Conservation (phyloP, 2,888 invertebrate genomes). For the Xanthorhoe spadicearia region DNA sequence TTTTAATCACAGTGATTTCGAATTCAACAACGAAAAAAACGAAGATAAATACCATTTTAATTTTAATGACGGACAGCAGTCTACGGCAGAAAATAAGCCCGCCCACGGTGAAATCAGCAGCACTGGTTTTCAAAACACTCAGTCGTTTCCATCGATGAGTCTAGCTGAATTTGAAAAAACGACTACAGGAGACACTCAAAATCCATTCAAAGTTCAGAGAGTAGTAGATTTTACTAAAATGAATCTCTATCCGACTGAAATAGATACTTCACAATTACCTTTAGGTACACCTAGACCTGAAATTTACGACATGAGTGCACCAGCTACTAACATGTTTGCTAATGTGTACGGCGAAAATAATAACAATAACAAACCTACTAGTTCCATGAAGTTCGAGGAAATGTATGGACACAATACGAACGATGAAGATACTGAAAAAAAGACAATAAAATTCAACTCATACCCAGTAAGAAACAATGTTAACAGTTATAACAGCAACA, state of each 20-base stretch:
- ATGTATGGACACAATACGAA: conserved; percentile 51
- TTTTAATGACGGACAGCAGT: conserved; percentile 49
- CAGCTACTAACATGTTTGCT: conserved; percentile 49
- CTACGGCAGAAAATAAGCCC: conserved; percentile 55
- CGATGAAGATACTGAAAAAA: conserved; percentile 53
- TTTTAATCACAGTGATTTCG: conserved; percentile 61
- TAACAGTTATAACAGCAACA: conserved; percentile 26
- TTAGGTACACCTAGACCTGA: conserved; percentile 52
- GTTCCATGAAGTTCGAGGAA: conserved; percentile 48
- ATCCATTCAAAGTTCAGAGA: conserved; percentile 64
- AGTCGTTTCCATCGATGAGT: conserved; percentile 54
- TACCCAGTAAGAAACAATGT: conserved; percentile 38
- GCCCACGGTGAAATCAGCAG: conserved; percentile 52
- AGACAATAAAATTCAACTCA: conserved; percentile 47
- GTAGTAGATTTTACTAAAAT: conserved; percentile 74
- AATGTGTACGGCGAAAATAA: conserved; percentile 52
- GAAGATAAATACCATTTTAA: conserved; percentile 53
- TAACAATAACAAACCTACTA: conserved; percentile 52
- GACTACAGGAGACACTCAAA: conserved; percentile 48
- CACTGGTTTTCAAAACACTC: conserved; percentile 54
- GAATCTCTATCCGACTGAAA: conserved; percentile 61
- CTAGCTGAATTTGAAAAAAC: conserved; percentile 55
- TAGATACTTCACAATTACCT: conserved; percentile 63
- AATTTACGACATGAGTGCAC: conserved; percentile 50
- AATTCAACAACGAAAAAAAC: conserved; percentile 54